Percentiles rank a stretch among this genome's conserved stretches.
phyloP scores from a whole-genome alignment of 2,888 invertebrate species.

The Balanococcus diminutus region DNA sequence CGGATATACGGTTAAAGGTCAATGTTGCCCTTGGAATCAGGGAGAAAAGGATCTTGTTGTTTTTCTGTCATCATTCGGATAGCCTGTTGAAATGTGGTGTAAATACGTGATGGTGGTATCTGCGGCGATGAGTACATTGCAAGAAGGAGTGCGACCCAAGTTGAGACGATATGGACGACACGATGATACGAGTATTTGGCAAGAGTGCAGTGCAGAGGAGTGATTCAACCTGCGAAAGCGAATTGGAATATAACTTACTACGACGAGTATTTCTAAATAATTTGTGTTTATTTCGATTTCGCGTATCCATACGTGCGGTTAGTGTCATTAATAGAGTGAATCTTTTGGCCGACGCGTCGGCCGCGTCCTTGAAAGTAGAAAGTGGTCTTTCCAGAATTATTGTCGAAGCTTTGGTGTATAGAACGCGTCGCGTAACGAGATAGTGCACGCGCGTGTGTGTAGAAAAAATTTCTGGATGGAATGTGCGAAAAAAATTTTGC shows the following conservation, averaged over 20 bases:
- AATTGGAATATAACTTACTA: no score
- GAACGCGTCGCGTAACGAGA: constrained; percentile 16
- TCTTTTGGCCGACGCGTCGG: constrained; percentile 29
- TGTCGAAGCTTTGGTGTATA: neutral
- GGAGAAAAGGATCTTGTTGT: neutral
- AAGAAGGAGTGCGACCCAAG: no score
- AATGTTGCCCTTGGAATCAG: neutral
- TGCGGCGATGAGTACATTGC: no score
- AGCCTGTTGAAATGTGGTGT: no score
- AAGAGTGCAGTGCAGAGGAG: neutral
- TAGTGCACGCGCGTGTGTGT: neutral
- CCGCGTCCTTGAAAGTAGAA: constrained; percentile 54
- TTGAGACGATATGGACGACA: neutral
- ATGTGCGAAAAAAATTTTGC: no score
- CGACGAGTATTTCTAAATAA: constrained; percentile 19
- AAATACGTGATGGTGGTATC: neutral
- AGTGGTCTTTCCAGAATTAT: constrained; percentile 51
- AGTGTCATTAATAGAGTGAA: constrained; percentile 39
- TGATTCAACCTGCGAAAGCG: neutral
- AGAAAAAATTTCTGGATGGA: no score
- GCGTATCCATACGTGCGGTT: constrained; percentile 11
- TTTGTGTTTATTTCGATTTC: constrained; percentile 33
- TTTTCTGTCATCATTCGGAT: neutral
- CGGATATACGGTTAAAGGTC: neutral
- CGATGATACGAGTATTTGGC: neutral